These are phyloP conservation scores for Drosophila hawaiiensis DNA, from an alignment of 2,888 invertebrate species.

Conservation along the genomic window DNA sequence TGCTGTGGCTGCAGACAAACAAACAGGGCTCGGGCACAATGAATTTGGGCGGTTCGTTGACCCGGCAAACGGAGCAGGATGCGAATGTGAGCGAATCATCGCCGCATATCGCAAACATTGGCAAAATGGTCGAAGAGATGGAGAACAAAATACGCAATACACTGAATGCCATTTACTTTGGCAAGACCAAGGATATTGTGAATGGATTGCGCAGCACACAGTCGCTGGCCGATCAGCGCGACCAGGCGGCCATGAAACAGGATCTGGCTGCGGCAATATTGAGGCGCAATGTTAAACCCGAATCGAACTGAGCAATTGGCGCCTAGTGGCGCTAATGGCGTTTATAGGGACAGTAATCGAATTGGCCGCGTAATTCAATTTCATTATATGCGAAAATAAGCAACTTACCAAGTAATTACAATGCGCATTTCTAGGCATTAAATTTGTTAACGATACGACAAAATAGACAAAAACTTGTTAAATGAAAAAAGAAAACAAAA, in stretches of 20 bases:
- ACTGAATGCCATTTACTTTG: constrained; percentile 99
- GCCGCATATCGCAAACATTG: constrained; percentile 99
- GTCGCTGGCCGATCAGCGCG: constrained; percentile 92
- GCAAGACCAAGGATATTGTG: constrained; percentile 99
- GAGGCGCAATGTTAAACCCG: constrained; percentile 91
- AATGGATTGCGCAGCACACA: constrained; percentile 95
- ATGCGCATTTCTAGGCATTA: constrained; percentile 77
- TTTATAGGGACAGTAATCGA: constrained; percentile 42
- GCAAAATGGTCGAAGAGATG: constrained; percentile 99
- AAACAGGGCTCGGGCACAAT: constrained; percentile 98
- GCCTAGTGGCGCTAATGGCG: constrained; percentile 19
- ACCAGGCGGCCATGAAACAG: constrained; percentile 93
- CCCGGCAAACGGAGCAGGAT: constrained; percentile 98
- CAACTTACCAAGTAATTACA: constrained; percentile 24
- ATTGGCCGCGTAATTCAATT: constrained; percentile 56
- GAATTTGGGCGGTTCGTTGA: constrained; percentile 99
- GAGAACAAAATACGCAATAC: constrained; percentile 99
- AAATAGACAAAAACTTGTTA: constrained; percentile 51
- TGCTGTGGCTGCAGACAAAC: constrained; percentile 99
- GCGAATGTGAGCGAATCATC: constrained; percentile 95
- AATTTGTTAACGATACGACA: constrained; percentile 68
- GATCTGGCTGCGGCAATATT: constrained; percentile 94
- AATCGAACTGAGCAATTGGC: constrained; percentile 81
- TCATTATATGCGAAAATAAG: constrained; percentile 45
- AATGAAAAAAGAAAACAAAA: constrained; percentile 39